A percentile compares a stretch with the other conserved stretches of the same genome.
These are phyloP conservation scores for Lepidurus packardi DNA, from an alignment of 1,140 invertebrate genomes.

Conservation along the genomic window DNA sequence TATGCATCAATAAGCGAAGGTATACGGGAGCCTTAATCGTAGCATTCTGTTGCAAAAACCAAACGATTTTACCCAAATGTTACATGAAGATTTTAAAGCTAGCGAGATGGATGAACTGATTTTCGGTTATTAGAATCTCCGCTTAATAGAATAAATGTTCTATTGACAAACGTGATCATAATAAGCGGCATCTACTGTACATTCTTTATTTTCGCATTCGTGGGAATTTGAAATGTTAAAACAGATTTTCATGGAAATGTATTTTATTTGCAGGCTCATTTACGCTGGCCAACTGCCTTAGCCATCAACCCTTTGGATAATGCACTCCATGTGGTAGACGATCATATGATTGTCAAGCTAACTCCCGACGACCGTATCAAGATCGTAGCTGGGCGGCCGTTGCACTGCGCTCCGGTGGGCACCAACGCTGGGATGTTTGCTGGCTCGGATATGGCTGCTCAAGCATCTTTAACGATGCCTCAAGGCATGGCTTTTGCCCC, in stretches of 20 bases:
- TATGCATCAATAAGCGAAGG: no score
- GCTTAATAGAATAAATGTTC: no score
- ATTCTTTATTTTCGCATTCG: no score
- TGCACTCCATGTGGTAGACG: slow-evolving; percentile 89
- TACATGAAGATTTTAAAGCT: no score
- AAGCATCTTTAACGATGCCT: slow-evolving; percentile 83
- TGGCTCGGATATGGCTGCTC: slow-evolving; percentile 69
- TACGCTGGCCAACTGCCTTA: slow-evolving; percentile 92
- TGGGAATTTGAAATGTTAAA: not conserved
- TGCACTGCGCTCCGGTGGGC: slow-evolving; percentile 64
- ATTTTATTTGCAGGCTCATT: slow-evolving; percentile 55
- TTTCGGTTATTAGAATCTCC: no score
- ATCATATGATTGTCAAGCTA: slow-evolving; percentile 83
- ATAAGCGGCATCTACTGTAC: no score
- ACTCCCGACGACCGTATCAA: slow-evolving; percentile 70
- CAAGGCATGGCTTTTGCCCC: slow-evolving; percentile 91
- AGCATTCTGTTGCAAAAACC: no score
- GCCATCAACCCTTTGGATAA: slow-evolving; percentile 89
- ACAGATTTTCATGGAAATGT: not conserved
- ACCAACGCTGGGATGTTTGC: slow-evolving; percentile 36
- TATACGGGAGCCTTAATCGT: no score
- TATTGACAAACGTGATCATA: no score
- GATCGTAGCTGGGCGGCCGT: slow-evolving; percentile 79
- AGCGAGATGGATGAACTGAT: no score
- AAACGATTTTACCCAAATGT: no score